These are phyloP conservation scores for Pteropus alecto DNA, from an alignment of 2,113 vertebrate species.

Conservation along the genomic window DNA sequence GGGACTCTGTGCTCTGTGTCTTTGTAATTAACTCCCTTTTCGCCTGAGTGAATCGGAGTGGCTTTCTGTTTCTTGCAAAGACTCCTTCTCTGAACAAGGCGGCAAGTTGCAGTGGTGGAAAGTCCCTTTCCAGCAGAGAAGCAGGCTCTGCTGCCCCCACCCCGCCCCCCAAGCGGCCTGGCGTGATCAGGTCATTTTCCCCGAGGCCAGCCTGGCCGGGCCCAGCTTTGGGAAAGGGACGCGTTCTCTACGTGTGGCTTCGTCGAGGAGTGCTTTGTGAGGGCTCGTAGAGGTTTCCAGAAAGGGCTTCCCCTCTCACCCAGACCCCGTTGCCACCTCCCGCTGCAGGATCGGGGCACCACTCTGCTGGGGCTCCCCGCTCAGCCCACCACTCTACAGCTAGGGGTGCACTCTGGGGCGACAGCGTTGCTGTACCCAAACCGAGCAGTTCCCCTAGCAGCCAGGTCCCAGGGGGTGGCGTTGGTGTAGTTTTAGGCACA, in stretches of 20 bases:
- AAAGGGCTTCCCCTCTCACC: not conserved
- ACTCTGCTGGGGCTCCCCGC: not conserved
- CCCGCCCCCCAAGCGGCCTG: not conserved
- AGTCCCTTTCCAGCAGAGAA: not conserved
- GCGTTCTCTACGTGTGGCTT: not conserved
- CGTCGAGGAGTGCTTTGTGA: not conserved
- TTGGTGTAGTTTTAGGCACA: not conserved
- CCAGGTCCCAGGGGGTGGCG: not conserved
- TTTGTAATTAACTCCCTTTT: not conserved
- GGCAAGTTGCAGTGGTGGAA: not conserved
- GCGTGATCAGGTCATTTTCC: not conserved
- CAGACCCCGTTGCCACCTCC: not conserved
- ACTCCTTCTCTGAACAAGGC: not conserved
- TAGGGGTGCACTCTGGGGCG: not conserved
- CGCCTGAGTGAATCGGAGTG: not conserved
- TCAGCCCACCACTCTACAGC: not conserved
- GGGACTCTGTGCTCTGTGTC: not conserved
- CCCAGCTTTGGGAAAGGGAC: not conserved
- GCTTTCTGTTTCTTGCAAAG: not conserved
- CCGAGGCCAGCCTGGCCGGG: not conserved
- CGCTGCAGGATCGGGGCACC: rapidly evolving
- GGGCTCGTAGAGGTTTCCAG: not conserved
- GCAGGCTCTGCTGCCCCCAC: not conserved
- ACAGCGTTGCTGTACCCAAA: not conserved
- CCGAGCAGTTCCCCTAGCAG: not conserved